Evolutionary conservation across 2,113 vertebrate species (phyloP), one percentile per base, ranked within the genome.

Genomic region (Phoenicopterus ruber): DNA sequence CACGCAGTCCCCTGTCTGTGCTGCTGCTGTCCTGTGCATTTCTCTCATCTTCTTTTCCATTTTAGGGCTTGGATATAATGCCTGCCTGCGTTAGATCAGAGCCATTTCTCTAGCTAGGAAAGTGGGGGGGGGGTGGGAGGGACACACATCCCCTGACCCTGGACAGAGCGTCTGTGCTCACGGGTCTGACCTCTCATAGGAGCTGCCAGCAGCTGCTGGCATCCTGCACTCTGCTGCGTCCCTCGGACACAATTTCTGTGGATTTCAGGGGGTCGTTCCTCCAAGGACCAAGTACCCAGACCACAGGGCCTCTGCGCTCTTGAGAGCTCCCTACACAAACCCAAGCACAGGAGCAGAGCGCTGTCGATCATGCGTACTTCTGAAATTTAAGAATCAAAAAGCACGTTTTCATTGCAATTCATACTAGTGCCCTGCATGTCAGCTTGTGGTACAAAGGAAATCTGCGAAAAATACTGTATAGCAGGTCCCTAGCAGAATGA

Each of bases 391-490:
- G 50, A 55, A 38, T 44, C 84, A 46, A 65, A 90, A 80, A 55
- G 31, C 24, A 21, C 62, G 7, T 92, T 86, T 89, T 63, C 8
- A 7, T 62, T 95, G 73, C 81, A 80, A 28, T 96, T 88, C 86
- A 50, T 83, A 63, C 29, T 13, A 10, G n/a, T 47, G 38, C 67
- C 76, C 67, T 70, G 61, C 36, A 6, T 34, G 54, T 88, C 82
- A 85, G 72, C 67, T 62, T 21, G 38, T 49, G 55, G 62, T 52
- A 78, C 58, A 59, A 66, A 81, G 67, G 44, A 81, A 82, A 73
- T 81, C 69, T 63, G n/a, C 90, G 90, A 94, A 72, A 92, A 88
- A 90, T 95, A 42, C 11, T 36, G 47, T 65, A 49, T 11, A 65
- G 81, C 49, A 69, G 36, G 26, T 73, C 63, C 58, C 63, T 79